Base-by-base conservation (phyloP, 2,888 invertebrate species). In the Auanema sp. region DNA sequence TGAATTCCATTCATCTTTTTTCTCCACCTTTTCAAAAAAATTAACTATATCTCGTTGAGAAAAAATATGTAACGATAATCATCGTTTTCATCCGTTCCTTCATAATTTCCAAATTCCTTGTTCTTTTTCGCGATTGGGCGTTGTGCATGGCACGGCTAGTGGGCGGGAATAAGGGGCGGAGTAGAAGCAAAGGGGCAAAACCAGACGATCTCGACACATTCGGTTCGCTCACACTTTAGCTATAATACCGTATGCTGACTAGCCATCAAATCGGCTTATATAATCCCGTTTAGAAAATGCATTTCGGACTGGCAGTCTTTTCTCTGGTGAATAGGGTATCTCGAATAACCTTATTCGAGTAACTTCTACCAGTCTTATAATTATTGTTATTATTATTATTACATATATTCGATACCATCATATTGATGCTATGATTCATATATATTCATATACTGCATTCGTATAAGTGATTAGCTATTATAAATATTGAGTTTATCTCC, bases 81-180 rank as follows among this genome's bases (percentile, higher is more conserved):
- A 50, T 51, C 40, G 16, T 58, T 41, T 58, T 40, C 33, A 51
- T 23, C 42, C 40, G 21, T 58, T 58, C 56, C 47, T 5, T 16
- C 16, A 18, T 47, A 16, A 18, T 21, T 16, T 10, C 10, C 47
- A 16, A 47, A 18, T 18, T 47, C 47, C 47, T 18, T 18, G 47
- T 47, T 47, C 47, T 16, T 18, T 47, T 47, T 21, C 16, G 47
- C 21, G 47, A 47, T 18, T 18, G 47, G 21, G 21, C 16, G 16
- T 47, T 47, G 47, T 47, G 52, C 62, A 44, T 62, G 62, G 62
- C 62, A 62, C 57, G 62, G 62, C 62, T 62, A 62, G 62, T 56
- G 57, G 62, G 62, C 62, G 61, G 61, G 33, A n/a, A 43, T 8
- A 18, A n/a, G 51, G 55, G 61, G 61, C 61, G 62, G 62, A 57